Conservation (phyloP, 2,888 invertebrate species). For the Masnerella sp. region DNA sequence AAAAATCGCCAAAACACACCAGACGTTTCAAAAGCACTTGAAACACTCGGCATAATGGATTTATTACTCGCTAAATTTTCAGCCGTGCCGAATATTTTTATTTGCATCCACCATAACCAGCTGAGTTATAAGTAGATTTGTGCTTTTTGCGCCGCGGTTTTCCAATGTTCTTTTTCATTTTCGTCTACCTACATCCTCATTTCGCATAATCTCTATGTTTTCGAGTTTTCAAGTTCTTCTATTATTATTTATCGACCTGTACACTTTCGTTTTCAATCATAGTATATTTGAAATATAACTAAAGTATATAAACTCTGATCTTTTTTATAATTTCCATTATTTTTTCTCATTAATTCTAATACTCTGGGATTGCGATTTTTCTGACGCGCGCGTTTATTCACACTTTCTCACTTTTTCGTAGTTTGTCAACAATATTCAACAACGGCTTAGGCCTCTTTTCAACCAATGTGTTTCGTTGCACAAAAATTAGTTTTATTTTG, state of each 20-base stretch:
- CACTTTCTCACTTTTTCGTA: conserved; percentile 62
- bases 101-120: conserved; percentile 36
- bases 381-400: conserved; percentile 55
- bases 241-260: too few relatives aligned
- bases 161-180: too few relatives aligned
- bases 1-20: conserved; percentile 65
- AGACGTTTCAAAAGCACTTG: conserved; percentile 61
- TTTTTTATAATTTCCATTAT: conserved; percentile 66
- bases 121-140: conserved; percentile 66
- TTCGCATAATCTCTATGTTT: too few relatives aligned
- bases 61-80: conserved; percentile 65
- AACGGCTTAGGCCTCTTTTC: conserved; percentile 74
- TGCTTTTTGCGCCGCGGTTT: conserved; percentile 68
- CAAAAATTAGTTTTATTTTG: conserved; percentile 65
- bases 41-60: conserved; percentile 67
- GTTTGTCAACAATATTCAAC: conserved; percentile 73
- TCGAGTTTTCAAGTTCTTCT: too few relatives aligned
- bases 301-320: too few relatives aligned
- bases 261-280: too few relatives aligned
- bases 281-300: too few relatives aligned
- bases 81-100: conserved; percentile 55
- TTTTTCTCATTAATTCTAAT: conserved; percentile 69
- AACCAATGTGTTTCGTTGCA: conserved; percentile 68
- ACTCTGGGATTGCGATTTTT: conserved; percentile 71
- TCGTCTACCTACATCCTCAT: too few relatives aligned